Conservation (phyloP, 2,888 invertebrate species). For the Meteorus cinctellus region DNA sequence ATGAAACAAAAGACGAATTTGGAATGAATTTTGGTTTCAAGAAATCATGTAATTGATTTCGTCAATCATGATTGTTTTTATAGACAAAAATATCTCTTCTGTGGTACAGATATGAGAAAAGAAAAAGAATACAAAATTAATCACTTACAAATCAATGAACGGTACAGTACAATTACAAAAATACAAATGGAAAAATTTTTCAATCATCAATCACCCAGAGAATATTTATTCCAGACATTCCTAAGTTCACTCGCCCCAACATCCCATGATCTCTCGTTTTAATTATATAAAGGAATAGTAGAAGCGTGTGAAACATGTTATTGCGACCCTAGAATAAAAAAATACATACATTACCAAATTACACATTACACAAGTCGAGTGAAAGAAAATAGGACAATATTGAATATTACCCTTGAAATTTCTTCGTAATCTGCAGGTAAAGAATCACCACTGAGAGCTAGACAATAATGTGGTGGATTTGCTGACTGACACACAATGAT, state of each 20-base stretch:
- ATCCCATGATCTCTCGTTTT: slow-evolving; percentile 83
- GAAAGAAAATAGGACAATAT: not conserved
- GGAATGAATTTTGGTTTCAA: too few relatives aligned
- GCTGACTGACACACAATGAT: slow-evolving; percentile 79
- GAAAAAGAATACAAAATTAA: too few relatives aligned
- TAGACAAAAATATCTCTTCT: not conserved
- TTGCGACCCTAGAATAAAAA: slow-evolving; percentile 82
- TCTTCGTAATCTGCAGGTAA: slow-evolving; percentile 78
- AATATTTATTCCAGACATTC: slow-evolving; percentile 88
- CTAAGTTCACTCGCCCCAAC: slow-evolving; percentile 85
- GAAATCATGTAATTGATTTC: too few relatives aligned
- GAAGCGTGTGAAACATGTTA: slow-evolving; percentile 89
- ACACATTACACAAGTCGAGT: not conserved
- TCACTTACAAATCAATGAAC: not conserved
- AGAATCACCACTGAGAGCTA: slow-evolving; percentile 74
- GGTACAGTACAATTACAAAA: not conserved
- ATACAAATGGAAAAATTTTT: not conserved
- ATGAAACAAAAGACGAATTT: too few relatives aligned
- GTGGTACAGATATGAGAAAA: not conserved
- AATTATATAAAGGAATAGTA: slow-evolving; percentile 86
- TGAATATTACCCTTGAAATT: slow-evolving; percentile 77
- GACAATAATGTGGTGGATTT: slow-evolving; percentile 83
- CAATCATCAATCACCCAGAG: slow-evolving; percentile 83
- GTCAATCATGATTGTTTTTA: too few relatives aligned
- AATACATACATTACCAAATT: slow-evolving; percentile 23